Base-by-base conservation (phyloP, 2,797 vertebrate genomes). In the Rhinatrema bivittatum region DNA sequence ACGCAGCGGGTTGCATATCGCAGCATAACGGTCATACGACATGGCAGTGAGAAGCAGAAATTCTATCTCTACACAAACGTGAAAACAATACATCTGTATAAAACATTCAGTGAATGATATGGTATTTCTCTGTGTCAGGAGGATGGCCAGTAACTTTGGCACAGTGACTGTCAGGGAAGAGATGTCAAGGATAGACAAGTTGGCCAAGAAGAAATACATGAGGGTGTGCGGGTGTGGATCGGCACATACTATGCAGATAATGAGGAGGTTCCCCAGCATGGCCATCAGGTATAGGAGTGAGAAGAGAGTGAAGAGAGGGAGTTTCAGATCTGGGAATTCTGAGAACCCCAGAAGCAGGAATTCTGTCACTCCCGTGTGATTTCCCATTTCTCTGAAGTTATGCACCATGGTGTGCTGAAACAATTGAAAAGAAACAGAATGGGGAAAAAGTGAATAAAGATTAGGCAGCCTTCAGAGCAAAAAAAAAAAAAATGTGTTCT, bases 161-260 rank as follows among this genome's bases (percentile, higher is more conserved):
- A 42, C 58, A 17, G 48, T 41, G 5, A 33, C 18, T 12, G 37
- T 50, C 13, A 39, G 43, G 32, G 40, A 50, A 6, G 50, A 60
- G 29, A 64, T 20, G 13, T 61, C 51, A 36, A 62, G 28, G 33
- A 64, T 64, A 42, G 63, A 59, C 12, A 59, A 20, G 8, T 61
- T 53, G 26, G 33, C 46, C 24, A 65, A 45, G 23, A 60, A 53
- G 22, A 65, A 55, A 16, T 65, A 67, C 44, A 65, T 32, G 17
- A 49, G 46, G 8, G 31, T 62, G 25, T 56, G 39, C 13, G 62
- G 46, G 6, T 22, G 28, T n/a, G 42, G 12, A 15, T 65, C 53
- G 35, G 3, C 12, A n/a, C 17, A 9, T 7, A 52, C 56, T 11
- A 55, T 45, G 16, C 67, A 16, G n/a, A 59, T 53, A 16, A 42